Conservation (phyloP, 2,888 invertebrate species). For the Seladonia tumulorum region DNA sequence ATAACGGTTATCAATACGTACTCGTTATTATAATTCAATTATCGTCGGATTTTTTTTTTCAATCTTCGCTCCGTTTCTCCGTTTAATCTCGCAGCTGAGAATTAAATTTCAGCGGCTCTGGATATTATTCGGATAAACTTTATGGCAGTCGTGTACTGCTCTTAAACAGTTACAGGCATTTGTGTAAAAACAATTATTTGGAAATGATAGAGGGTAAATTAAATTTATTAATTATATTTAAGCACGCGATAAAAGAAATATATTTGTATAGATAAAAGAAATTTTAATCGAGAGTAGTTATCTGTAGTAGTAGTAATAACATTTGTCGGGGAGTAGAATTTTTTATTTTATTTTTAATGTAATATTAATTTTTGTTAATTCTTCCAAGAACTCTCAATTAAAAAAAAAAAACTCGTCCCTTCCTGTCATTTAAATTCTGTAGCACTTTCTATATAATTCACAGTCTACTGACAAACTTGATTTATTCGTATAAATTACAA, state of each 20-base stretch:
- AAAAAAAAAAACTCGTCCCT: background rate
- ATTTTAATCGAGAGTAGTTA: background rate
- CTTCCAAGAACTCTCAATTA: background rate
- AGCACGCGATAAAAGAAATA: no score
- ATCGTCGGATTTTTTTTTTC: background rate
- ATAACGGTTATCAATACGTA: slow-evolving; percentile 15
- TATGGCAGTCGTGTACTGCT: background rate
- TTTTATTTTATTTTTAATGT: no score
- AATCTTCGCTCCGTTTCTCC: background rate
- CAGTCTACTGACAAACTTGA: background rate
- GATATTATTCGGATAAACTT: background rate
- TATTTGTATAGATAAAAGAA: background rate
- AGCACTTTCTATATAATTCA: background rate
- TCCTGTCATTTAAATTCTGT: background rate
- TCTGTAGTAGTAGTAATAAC: background rate
- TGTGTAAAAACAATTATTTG: background rate
- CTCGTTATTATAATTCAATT: background rate
- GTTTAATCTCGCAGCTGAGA: background rate
- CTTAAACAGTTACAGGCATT: background rate
- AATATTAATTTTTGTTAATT: no score
- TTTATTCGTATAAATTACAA: background rate
- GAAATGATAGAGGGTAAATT: background rate
- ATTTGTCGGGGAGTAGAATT: background rate
- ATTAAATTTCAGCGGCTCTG: background rate
- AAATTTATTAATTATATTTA: background rate